A percentile compares a stretch with the other conserved stretches of the same genome.
Conservation (phyloP, 2,888 invertebrate species). For the Eupithecia subfuscata region DNA sequence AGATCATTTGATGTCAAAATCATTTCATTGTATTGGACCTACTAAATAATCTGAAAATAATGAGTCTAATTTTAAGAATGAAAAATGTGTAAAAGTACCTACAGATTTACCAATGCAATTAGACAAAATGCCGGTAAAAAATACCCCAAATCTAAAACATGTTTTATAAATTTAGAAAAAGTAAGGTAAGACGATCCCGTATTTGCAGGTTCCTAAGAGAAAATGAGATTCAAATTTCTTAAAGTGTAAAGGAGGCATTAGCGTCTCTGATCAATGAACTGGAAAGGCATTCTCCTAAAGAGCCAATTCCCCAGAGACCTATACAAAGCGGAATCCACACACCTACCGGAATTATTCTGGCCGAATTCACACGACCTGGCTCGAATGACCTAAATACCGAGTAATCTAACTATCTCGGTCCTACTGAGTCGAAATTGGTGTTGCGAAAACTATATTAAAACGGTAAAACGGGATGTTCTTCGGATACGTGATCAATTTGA, state of each 20-base stretch:
- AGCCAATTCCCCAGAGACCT: slow-evolving; percentile 1
- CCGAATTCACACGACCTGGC: slow-evolving; percentile 26
- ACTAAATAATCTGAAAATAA: too few relatives aligned
- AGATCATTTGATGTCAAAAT: too few relatives aligned
- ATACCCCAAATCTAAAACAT: background rate
- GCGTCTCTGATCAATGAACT: slow-evolving; percentile 37
- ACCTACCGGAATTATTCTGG: slow-evolving; percentile 9
- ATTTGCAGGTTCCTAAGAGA: background rate
- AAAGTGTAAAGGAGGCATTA: background rate
- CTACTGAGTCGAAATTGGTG: background rate
- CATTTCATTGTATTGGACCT: too few relatives aligned
- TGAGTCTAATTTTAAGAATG: too few relatives aligned
- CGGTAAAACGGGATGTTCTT: background rate
- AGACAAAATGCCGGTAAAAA: background rate
- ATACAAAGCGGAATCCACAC: slow-evolving; percentile 1
- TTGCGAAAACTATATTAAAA: background rate
- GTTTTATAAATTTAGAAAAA: background rate
- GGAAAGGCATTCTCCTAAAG: slow-evolving; percentile 23
- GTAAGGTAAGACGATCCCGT: background rate
- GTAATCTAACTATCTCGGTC: slow-evolving; percentile 17
- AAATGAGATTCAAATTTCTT: background rate
- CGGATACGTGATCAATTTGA: background rate
- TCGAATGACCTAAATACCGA: slow-evolving; percentile 33
- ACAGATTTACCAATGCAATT: background rate
- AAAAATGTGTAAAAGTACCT: too few relatives aligned